phyloP scores from a whole-genome alignment of 2,888 invertebrate species.

The Panopea generosa region DNA sequence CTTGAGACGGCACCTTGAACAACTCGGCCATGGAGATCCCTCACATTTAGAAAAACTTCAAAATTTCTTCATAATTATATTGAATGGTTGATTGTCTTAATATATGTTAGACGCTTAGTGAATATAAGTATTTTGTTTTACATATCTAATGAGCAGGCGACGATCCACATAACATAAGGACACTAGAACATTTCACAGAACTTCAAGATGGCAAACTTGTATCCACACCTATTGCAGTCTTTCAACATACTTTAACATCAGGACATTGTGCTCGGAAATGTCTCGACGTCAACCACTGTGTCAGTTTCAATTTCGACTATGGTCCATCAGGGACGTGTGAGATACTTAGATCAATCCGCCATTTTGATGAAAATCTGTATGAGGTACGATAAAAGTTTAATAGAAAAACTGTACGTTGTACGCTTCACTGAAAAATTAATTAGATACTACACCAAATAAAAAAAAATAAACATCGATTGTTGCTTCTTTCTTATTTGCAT shows the following conservation, averaged over 20 bases:
- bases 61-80: no score
- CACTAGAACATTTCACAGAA: slow-evolving; percentile 45
- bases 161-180: slow-evolving; percentile 8
- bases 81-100: no score
- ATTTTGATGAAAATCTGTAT: slow-evolving; percentile 28
- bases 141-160: slow-evolving; percentile 1
- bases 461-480: no score
- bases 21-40: no score
- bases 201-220: slow-evolving; percentile 56
- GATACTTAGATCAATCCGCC: slow-evolving; percentile 65
- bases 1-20: no score
- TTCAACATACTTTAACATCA: slow-evolving; percentile 20
- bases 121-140: no score
- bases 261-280: slow-evolving; percentile 66
- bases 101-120: no score
- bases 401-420: no score
- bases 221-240: slow-evolving; percentile 11
- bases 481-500: no score
- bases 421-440: no score
- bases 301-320: slow-evolving; percentile 72
- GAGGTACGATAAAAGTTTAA: slow-evolving; percentile 3
- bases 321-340: slow-evolving; percentile 63
- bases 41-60: no score
- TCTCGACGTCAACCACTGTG: slow-evolving; percentile 54
- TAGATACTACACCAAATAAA: no score